Percentiles rank a stretch among this genome's conserved stretches.
Evolutionary conservation across 2,888 invertebrate genomes (phyloP).

Genomic region (Phortica magna): DNA sequence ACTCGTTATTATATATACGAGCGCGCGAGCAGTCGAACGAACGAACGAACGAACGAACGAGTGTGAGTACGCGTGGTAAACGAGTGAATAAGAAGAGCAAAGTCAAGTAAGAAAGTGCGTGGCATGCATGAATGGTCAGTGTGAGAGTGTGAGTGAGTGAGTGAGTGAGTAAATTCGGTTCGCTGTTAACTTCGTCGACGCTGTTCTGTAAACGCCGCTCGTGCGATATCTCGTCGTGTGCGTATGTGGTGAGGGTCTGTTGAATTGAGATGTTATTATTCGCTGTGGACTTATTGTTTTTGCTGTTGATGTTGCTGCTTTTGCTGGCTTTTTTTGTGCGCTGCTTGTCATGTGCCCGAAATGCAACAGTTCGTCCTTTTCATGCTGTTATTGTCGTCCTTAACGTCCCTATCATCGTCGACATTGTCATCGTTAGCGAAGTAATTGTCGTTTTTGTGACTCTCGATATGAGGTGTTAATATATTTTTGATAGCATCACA

Average conservation of each 20-base stretch:
- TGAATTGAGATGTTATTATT: slow-evolving; percentile 28
- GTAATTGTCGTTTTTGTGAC: no score
- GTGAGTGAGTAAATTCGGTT: slow-evolving; percentile 41
- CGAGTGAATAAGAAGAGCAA: background rate
- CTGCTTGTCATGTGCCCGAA: slow-evolving; percentile 15
- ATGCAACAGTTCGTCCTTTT: slow-evolving; percentile 34
- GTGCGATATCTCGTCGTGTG: background rate
- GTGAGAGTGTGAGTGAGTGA: no score
- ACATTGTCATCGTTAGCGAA: background rate
- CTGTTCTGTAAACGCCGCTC: background rate
- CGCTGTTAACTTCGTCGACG: background rate
- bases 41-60: slow-evolving; percentile 21
- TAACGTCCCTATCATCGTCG: background rate
- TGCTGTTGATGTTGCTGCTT: slow-evolving; percentile 5
- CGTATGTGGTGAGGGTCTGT: background rate
- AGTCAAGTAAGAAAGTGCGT: no score
- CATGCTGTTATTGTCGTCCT: background rate
- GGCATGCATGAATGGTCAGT: no score
- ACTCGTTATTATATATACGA: slow-evolving; percentile 66
- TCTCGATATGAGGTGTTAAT: background rate
- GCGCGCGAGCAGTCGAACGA: slow-evolving; percentile 24
- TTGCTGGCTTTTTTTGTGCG: background rate
- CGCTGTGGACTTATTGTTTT: background rate
- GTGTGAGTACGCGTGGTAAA: slow-evolving; percentile 30
- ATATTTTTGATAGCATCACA: background rate